These are phyloP conservation scores for Podabrus alpinus DNA, from an alignment of 2,888 invertebrate genomes.

Conservation along the genomic window DNA sequence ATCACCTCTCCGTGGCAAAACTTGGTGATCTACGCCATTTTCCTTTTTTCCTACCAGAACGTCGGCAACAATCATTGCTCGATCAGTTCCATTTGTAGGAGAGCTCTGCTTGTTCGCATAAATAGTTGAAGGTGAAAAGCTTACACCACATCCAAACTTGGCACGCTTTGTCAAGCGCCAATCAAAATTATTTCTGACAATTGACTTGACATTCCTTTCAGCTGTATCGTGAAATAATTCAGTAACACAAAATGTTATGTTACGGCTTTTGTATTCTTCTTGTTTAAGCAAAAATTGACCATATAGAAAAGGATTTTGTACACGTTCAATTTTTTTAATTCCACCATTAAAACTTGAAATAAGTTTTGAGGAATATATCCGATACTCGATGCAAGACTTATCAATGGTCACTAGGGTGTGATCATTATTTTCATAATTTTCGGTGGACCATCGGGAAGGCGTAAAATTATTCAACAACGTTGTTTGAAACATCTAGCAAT, in stretches of 20 bases:
- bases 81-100: constrained; percentile 31
- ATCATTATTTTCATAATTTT: neutral
- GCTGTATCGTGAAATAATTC: constrained; percentile 44
- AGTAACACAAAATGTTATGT: constrained; percentile 13
- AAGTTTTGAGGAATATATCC: neutral
- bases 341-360: constrained; percentile 3
- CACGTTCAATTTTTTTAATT: neutral
- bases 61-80: constrained; percentile 47
- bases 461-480: neutral
- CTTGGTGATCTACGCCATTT: neutral
- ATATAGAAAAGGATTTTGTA: constrained; percentile 42
- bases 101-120: constrained; percentile 42
- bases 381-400: neutral
- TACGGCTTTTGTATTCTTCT: constrained; percentile 39
- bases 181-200: constrained; percentile 43
- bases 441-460: neutral
- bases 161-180: constrained; percentile 39
- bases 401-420: neutral
- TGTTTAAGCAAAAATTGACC: constrained; percentile 39
- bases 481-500: neutral
- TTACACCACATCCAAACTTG: constrained; percentile 46
- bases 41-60: constrained; percentile 42
- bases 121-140: constrained; percentile 42
- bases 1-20: constrained; percentile 33
- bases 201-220: constrained; percentile 38